A percentile compares a stretch with the other conserved stretches of the same genome.
Evolutionary conservation across 2,888 invertebrate species (phyloP).

Genomic region (Brenthis daphne): DNA sequence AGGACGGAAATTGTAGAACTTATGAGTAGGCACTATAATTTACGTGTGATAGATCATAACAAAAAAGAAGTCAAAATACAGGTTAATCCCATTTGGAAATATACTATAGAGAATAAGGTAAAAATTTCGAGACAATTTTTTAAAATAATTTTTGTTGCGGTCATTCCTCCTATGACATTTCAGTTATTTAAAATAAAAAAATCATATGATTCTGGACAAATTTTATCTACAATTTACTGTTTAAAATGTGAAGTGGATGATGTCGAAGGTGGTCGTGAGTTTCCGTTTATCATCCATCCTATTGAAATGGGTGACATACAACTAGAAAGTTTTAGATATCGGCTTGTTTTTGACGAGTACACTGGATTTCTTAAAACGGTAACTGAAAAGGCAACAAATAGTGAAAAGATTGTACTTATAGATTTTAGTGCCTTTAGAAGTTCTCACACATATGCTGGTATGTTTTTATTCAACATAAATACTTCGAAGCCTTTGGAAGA

Average conservation of each 20-base stretch:
- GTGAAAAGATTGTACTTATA: slow-evolving; percentile 64
- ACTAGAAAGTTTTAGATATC: slow-evolving; percentile 90
- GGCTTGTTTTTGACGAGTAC: slow-evolving; percentile 90
- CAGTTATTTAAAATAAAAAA: slow-evolving; percentile 84
- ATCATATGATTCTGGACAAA: slow-evolving; percentile 58
- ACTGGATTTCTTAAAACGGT: slow-evolving; percentile 91
- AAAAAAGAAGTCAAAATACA: slow-evolving; percentile 77
- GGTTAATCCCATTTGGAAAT: slow-evolving; percentile 70
- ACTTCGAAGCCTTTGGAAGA: slow-evolving; percentile 90
- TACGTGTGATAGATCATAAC: slow-evolving; percentile 87
- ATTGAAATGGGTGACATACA: slow-evolving; percentile 90
- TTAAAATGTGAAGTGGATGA: slow-evolving; percentile 56
- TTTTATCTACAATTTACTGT: slow-evolving; percentile 65
- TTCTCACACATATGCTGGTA: slow-evolving; percentile 94
- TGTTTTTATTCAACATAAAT: slow-evolving; percentile 96
- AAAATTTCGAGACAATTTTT: slow-evolving; percentile 74
- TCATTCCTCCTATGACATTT: slow-evolving; percentile 89
- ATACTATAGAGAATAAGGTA: slow-evolving; percentile 54
- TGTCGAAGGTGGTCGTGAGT: slow-evolving; percentile 42
- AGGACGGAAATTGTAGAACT: slow-evolving; percentile 90
- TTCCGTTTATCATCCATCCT: slow-evolving; percentile 80
- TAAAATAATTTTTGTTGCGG: slow-evolving; percentile 87
- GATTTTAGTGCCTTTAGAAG: slow-evolving; percentile 94
- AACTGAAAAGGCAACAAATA: slow-evolving; percentile 79
- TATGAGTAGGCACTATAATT: slow-evolving; percentile 85